Base-by-base conservation (phyloP, 1,140 invertebrate genomes). In the Hylaeus anthracinus region DNA sequence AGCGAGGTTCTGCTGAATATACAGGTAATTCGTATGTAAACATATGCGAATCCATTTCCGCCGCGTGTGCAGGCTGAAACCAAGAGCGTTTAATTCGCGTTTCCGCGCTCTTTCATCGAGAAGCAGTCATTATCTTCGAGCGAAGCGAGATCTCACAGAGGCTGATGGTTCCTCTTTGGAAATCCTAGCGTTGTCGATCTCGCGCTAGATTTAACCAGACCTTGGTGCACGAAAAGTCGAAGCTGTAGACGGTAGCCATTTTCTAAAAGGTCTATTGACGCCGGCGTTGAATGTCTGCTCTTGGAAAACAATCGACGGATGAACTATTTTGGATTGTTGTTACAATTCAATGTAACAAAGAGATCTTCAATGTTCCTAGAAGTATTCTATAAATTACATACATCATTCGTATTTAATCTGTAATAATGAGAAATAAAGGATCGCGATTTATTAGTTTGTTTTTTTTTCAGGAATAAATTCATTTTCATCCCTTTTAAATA, bases 21-120 rank as follows among this genome's bases (percentile, higher is more conserved):
- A n/a, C 51, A 41, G 51, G 39, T 75, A 75, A 75, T 75, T 74
- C 72, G 72, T 74, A 65, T 45, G 63, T 55, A 66, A 66, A 75
- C 73, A 66, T 75, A 66, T 55, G 63, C 43, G 73, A 66, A 75
- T 66, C 63, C 73, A 66, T 75, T 75, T 45, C 63, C 39, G 39
- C 5, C 48, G 51, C 37, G 51, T 48, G 53, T 60, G 55, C 53
- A 48, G 45, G 60, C 45, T 5, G 15, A 64, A 64, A 64, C 37
- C 37, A 5, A 10, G 73, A 48, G 12, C 64, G 64, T 76, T 76
- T 60, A 56, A 69, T 69, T 69, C 43, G 64, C 51, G 63, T 58
- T 76, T 67, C 51, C 51, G 39, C 73, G 41, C n/a, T 58, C 41
- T 66, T 76, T 67, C 53, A n/a, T 37, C 53, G 63, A n/a, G 39